phyloP scores from a whole-genome alignment of 1,140 invertebrate species.

The Orchesella cincta region DNA sequence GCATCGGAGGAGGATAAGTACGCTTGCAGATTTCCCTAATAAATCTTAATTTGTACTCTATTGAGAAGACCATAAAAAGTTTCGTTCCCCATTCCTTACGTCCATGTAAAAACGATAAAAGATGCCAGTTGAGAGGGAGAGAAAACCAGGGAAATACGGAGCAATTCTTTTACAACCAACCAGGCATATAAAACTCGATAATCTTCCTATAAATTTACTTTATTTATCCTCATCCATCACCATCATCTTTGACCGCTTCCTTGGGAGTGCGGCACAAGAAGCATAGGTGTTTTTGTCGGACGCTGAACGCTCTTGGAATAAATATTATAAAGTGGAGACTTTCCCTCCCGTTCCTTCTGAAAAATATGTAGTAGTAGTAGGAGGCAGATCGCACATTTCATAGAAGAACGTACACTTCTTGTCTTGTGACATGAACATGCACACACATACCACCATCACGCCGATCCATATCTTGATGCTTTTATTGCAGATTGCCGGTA shows the following conservation, averaged over 20 bases:
- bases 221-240: constrained; percentile 27
- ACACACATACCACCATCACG: no score
- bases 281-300: not conserved
- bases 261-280: not conserved
- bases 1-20: not conserved
- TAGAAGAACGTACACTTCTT: no score
- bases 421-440: no score
- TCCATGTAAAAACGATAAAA: constrained; percentile 24
- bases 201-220: constrained; percentile 27
- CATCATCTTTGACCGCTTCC: constrained; percentile 20
- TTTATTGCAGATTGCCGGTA: no score
- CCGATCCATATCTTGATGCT: no score
- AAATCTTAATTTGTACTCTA: constrained; percentile 29
- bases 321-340: not conserved
- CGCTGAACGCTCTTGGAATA: not conserved
- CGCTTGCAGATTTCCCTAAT: constrained; percentile 16
- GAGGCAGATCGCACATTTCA: no score
- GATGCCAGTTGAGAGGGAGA: not conserved
- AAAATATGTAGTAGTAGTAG: not conserved
- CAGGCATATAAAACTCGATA: constrained; percentile 22
- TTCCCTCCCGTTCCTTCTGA: no score
- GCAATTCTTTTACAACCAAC: not conserved
- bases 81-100: not conserved
- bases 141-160: not conserved
- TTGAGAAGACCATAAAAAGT: constrained; percentile 21